Percentiles rank a stretch among this genome's conserved stretches.
Conservation (phyloP, 2,113 vertebrate genomes). For the Epinephelus moara region DNA sequence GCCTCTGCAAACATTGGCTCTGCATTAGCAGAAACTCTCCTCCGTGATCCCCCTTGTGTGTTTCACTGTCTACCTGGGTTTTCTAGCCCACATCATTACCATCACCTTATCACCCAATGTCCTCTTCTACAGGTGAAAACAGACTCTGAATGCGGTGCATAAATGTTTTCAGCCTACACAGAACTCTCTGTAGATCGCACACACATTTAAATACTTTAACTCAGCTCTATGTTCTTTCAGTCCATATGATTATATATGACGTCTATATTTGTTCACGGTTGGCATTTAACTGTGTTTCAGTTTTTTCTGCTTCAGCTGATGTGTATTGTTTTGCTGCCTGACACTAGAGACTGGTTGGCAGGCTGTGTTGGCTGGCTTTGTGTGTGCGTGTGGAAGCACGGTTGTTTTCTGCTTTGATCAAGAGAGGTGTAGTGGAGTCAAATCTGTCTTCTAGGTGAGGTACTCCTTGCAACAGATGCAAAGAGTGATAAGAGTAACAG, state of each 20-base stretch:
- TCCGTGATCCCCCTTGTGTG: constrained; percentile 28
- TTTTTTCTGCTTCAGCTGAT: constrained; percentile 2
- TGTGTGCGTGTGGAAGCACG: constrained; percentile 6
- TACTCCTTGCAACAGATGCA: constrained; percentile 4
- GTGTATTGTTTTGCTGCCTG: constrained; percentile 9
- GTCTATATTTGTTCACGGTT: background rate
- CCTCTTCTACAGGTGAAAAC: constrained; percentile 19
- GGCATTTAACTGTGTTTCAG: background rate
- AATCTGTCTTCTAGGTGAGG: constrained; percentile 4
- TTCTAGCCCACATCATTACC: constrained; percentile 19
- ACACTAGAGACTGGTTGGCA: constrained; percentile 27
- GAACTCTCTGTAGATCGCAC: background rate
- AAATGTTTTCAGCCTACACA: constrained; percentile 34
- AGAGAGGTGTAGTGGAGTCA: constrained; percentile 1
- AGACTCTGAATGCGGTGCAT: constrained; percentile 5
- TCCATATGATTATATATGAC: background rate
- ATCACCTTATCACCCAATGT: constrained; percentile 29
- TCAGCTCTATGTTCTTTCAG: constrained; percentile 3
- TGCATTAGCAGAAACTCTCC: constrained; percentile 35
- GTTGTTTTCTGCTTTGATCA: constrained; percentile 40
- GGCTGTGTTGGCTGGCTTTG: constrained; percentile 15
- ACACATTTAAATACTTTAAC: constrained; percentile 3
- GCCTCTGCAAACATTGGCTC: constrained; percentile 58
- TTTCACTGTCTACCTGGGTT: constrained; percentile 23
- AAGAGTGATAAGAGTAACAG: constrained; percentile 1